Evolutionary conservation across 2,113 vertebrate genomes (phyloP).

Genomic region (Oplegnathus fasciatus): DNA sequence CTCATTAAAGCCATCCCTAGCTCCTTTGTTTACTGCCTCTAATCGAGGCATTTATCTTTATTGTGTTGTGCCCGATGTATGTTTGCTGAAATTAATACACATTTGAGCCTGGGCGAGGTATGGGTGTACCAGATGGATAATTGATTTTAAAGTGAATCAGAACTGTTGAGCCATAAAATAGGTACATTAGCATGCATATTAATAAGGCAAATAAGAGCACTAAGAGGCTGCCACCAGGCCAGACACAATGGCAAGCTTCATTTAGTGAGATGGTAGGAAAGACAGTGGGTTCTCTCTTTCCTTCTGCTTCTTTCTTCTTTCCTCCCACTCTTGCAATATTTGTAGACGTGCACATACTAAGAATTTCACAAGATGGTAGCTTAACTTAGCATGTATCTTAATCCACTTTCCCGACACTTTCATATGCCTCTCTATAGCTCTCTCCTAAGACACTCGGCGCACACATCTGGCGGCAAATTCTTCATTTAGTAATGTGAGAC

Average conservation of each 20-base stretch:
- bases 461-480: constrained; percentile 43
- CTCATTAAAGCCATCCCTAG: constrained; percentile 84
- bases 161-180: constrained; percentile 87
- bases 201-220: constrained; percentile 83
- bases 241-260: constrained; percentile 72
- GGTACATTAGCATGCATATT: constrained; percentile 87
- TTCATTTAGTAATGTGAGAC: constrained; percentile 49
- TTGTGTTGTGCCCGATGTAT: constrained; percentile 84
- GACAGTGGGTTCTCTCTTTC: constrained; percentile 30
- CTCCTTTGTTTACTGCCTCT: constrained; percentile 86
- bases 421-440: constrained; percentile 14
- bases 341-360: constrained; percentile 22
- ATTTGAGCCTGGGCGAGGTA: constrained; percentile 79
- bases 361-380: constrained; percentile 35
- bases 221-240: constrained; percentile 71
- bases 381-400: constrained; percentile 51
- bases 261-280: constrained; percentile 69
- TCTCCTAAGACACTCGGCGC: constrained; percentile 35
- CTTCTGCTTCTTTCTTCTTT: constrained; percentile 13
- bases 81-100: constrained; percentile 88
- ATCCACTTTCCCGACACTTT: constrained; percentile 34
- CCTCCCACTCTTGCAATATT: constrained; percentile 36
- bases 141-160: constrained; percentile 87
- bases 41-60: constrained; percentile 89
- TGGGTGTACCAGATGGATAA: constrained; percentile 86